Evolutionary conservation across 2,797 vertebrate species (phyloP).

Genomic region (Helostoma temminkii): DNA sequence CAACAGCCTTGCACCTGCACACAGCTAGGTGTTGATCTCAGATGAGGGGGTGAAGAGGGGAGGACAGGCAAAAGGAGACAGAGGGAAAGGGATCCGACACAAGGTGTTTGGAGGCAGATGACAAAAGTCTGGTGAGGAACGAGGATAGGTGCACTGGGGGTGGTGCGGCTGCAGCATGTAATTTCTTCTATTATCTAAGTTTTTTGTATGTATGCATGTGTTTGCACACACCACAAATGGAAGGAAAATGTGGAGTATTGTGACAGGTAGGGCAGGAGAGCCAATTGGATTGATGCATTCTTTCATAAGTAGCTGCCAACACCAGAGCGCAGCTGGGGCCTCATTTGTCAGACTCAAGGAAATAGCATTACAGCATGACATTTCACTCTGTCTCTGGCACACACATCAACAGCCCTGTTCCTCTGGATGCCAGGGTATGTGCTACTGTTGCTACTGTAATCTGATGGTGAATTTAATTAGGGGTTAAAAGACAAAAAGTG

Average conservation of each 20-base stretch:
- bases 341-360: constrained; percentile 80
- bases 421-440: constrained; percentile 27
- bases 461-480: constrained; percentile 35
- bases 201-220: constrained; percentile 12
- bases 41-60: constrained; percentile 43
- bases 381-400: constrained; percentile 67
- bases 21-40: constrained; percentile 77
- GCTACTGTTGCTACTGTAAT: constrained; percentile 20
- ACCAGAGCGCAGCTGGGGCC: constrained; percentile 68
- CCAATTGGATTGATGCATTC: constrained; percentile 80
- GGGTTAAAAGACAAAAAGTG: constrained; percentile 28
- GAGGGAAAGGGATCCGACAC: constrained; percentile 52
- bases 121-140: constrained; percentile 56
- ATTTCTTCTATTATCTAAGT: constrained; percentile 62
- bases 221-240: constrained; percentile 28
- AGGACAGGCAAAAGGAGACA: constrained; percentile 44
- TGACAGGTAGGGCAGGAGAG: constrained; percentile 63
- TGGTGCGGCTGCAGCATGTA: constrained; percentile 54
- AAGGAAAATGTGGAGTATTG: constrained; percentile 39
- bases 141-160: constrained; percentile 37
- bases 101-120: constrained; percentile 59
- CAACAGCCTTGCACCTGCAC: constrained; percentile 84
- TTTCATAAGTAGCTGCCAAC: constrained; percentile 76
- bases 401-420: constrained; percentile 31
- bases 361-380: constrained; percentile 69